These are phyloP conservation scores for Herpetotheres cachinnans DNA, from an alignment of 2,113 vertebrate genomes.

Conservation along the genomic window DNA sequence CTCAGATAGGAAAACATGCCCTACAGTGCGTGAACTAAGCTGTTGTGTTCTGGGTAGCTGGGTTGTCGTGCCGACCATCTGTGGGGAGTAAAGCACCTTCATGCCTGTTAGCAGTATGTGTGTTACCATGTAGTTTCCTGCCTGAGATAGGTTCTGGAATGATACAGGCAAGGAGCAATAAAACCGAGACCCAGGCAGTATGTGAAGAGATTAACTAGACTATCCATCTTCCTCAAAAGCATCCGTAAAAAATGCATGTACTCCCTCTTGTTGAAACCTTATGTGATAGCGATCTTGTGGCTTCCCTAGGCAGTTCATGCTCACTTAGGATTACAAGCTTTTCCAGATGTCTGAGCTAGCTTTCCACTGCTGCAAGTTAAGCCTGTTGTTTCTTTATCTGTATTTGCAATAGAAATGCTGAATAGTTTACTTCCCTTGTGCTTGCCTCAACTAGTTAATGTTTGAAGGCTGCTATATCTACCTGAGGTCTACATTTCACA, in stretches of 20 bases:
- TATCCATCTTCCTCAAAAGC: neutral
- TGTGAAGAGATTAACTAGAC: neutral
- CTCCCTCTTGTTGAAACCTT: neutral
- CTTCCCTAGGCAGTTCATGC: neutral
- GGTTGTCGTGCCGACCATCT: neutral
- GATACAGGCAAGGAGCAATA: neutral
- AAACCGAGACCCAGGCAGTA: neutral
- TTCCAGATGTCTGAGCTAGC: neutral
- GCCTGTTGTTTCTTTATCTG: neutral
- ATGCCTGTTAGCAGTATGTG: neutral
- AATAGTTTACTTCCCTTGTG: neutral
- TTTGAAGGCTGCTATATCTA: neutral
- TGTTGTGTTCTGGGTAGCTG: neutral
- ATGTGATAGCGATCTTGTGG: neutral
- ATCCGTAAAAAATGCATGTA: neutral
- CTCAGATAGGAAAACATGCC: neutral
- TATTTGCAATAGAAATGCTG: neutral
- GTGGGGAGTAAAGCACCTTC: fast-evolving
- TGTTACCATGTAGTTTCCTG: neutral
- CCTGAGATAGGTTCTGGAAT: neutral
- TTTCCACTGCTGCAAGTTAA: neutral
- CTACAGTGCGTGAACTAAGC: neutral
- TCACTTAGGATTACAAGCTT: neutral
- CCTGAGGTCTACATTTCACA: neutral
- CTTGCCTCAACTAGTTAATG: neutral